Evolutionary conservation across 2,888 invertebrate species (phyloP).

Genomic region (Andrena bucephala): DNA sequence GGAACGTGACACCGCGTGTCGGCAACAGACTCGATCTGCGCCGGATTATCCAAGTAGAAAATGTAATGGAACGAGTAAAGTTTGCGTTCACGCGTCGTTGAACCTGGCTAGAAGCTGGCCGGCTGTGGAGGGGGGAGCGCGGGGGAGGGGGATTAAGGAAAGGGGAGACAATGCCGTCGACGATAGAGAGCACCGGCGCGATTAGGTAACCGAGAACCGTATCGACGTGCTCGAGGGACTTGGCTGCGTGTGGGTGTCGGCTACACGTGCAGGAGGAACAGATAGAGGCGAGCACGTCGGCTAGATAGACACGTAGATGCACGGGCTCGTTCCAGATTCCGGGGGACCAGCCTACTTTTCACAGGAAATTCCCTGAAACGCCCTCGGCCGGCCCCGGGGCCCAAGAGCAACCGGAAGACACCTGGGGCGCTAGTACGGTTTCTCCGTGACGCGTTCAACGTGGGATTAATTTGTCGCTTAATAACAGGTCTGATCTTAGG

Average conservation of each 20-base stretch:
- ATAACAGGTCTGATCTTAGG: too few species aligned
- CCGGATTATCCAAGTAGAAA: conserved; percentile 69
- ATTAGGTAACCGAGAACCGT: conserved; percentile 77
- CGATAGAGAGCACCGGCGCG: conserved; percentile 74
- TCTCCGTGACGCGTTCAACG: neutral
- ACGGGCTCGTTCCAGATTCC: conserved; percentile 67
- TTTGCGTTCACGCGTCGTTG: conserved; percentile 78
- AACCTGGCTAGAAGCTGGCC: conserved; percentile 45
- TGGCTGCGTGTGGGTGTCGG: conserved; percentile 39
- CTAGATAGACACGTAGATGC: conserved; percentile 53
- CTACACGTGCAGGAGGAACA: conserved; percentile 36
- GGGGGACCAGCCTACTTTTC: conserved; percentile 56
- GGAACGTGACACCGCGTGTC: conserved; percentile 51
- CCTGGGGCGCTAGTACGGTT: neutral
- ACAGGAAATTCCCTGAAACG: neutral
- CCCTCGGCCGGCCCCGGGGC: neutral
- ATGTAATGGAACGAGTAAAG: conserved; percentile 74
- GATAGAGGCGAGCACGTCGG: conserved; percentile 41
- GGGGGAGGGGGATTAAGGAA: neutral
- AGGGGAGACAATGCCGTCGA: conserved; percentile 70
- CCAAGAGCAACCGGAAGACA: neutral
- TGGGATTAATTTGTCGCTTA: too few species aligned
- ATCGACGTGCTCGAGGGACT: conserved; percentile 36
- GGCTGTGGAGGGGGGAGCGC: neutral
- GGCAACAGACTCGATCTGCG: conserved; percentile 32